Conservation (phyloP, 2,888 invertebrate genomes). For the Cylloceria caligata region DNA sequence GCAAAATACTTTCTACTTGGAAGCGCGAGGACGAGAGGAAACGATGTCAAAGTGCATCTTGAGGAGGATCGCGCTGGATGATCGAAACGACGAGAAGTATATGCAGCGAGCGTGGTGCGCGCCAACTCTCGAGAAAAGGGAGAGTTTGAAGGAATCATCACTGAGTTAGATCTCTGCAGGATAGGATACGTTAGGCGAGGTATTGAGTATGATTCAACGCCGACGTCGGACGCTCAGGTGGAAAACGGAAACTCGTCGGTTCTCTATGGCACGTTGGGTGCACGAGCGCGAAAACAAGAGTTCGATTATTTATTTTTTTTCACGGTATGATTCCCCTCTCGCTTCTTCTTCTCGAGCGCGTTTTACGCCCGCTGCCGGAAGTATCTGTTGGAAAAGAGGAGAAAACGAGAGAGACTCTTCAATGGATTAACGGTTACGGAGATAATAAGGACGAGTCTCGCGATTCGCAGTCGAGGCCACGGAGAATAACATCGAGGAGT, state of each 20-base stretch:
- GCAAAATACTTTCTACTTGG: slow-evolving; percentile 59
- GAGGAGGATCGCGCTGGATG: slow-evolving; percentile 41
- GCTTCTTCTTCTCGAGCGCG: slow-evolving; percentile 20
- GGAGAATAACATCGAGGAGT: slow-evolving; percentile 51
- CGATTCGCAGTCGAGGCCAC: slow-evolving; percentile 59
- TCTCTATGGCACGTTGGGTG: not conserved
- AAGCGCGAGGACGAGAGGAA: slow-evolving; percentile 17
- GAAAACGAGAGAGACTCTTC: slow-evolving; percentile 60
- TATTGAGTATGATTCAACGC: not conserved
- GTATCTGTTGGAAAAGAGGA: slow-evolving; percentile 58
- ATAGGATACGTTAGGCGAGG: slow-evolving; percentile 7
- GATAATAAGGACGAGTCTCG: slow-evolving; percentile 73
- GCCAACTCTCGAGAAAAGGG: slow-evolving; percentile 15
- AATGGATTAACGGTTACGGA: slow-evolving; percentile 70
- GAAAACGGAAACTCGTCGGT: not conserved
- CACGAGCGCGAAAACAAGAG: slow-evolving; percentile 35
- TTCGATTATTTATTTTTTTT: slow-evolving; percentile 27
- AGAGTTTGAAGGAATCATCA: slow-evolving; percentile 21
- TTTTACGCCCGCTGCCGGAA: slow-evolving; percentile 68
- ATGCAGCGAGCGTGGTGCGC: not conserved
- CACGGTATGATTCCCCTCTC: slow-evolving; percentile 40
- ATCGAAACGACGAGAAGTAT: slow-evolving; percentile 2
- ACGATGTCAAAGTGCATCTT: slow-evolving; percentile 58
- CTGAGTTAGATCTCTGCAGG: not conserved
- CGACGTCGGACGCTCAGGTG: not conserved